These are phyloP conservation scores for Embidobia sp. DNA, from an alignment of 2,888 invertebrate species.

Conservation along the genomic window DNA sequence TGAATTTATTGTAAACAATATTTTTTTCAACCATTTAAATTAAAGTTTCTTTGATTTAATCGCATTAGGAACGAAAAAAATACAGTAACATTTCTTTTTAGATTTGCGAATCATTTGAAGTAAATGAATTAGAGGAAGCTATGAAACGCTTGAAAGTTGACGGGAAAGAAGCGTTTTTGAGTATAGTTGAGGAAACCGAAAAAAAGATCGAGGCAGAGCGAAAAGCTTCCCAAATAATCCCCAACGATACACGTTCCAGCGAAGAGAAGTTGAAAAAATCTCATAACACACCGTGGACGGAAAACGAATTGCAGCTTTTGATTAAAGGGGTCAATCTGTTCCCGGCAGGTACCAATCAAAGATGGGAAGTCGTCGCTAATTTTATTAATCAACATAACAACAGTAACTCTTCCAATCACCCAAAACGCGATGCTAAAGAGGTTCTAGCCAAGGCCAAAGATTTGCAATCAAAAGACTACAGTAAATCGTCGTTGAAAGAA, in stretches of 20 bases:
- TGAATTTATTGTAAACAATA: no score
- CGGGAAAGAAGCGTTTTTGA: constrained; percentile 86
- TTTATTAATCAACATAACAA: constrained; percentile 95
- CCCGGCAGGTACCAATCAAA: constrained; percentile 97
- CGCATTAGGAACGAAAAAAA: no score
- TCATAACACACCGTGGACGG: constrained; percentile 87
- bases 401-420: constrained; percentile 82
- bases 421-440: constrained; percentile 91
- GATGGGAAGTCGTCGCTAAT: constrained; percentile 95
- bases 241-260: constrained; percentile 67
- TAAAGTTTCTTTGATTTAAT: no score
- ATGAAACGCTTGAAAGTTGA: constrained; percentile 87
- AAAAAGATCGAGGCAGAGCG: constrained; percentile 90
- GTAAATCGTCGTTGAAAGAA: constrained; percentile 91
- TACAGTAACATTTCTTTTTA: no score
- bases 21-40: no score
- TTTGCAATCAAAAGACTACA: constrained; percentile 93
- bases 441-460: constrained; percentile 98
- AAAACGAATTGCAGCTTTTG: constrained; percentile 92
- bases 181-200: constrained; percentile 87
- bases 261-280: constrained; percentile 76
- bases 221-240: constrained; percentile 80
- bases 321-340: constrained; percentile 99
- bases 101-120: constrained; percentile 88
- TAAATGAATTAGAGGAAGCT: constrained; percentile 88